These are phyloP conservation scores for Erpornis zantholeuca DNA, from an alignment of 2,113 vertebrate species.

Conservation along the genomic window DNA sequence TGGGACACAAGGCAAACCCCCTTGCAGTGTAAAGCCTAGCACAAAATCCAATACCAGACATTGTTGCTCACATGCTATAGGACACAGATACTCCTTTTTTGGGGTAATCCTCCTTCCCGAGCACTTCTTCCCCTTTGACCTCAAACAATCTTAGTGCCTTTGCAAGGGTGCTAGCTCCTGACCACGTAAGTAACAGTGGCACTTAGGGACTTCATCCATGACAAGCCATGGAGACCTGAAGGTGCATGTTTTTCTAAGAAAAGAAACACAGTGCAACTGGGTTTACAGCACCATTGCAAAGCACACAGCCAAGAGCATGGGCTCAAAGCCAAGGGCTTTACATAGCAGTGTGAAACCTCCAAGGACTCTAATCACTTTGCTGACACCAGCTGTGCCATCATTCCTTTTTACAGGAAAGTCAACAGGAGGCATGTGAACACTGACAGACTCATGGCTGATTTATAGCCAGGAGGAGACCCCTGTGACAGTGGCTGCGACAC, in stretches of 20 bases:
- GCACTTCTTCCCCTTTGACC: not conserved
- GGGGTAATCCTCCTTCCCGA: not conserved
- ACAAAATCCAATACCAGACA: not conserved
- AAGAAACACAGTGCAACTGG: not conserved
- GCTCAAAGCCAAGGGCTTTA: not conserved
- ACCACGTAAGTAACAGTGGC: not conserved
- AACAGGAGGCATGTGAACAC: not conserved
- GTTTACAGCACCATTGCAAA: not conserved
- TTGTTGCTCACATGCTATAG: not conserved
- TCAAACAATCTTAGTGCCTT: not conserved
- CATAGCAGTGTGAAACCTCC: not conserved
- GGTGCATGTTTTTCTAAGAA: not conserved
- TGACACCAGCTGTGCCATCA: not conserved
- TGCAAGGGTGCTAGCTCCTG: not conserved
- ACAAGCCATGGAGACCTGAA: not conserved
- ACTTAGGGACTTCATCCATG: not conserved
- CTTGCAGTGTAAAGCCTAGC: not conserved
- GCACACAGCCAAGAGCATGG: not conserved
- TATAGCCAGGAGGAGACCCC: not conserved
- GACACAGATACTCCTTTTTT: not conserved
- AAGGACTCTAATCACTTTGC: not conserved
- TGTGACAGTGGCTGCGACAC: accelerated
- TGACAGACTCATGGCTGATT: not conserved
- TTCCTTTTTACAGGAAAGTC: not conserved
- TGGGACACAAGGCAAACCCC: not conserved